Base-by-base conservation (phyloP, 2,888 invertebrate species). In the Ceriagrion tenellum region DNA sequence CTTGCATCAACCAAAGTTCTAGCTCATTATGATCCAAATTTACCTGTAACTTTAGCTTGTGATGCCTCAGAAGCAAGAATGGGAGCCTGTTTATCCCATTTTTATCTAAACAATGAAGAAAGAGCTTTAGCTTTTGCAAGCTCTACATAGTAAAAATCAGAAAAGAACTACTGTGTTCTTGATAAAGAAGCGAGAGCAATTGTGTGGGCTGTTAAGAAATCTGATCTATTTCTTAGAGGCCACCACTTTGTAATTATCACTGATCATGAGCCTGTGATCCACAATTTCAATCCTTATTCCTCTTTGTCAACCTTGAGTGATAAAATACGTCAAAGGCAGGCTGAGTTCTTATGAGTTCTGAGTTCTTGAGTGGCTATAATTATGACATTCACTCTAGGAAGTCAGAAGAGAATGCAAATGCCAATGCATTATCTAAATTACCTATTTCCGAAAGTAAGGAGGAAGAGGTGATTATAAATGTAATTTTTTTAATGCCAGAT, bases 91-190 rank as follows among this genome's bases (percentile, higher is more conserved):
- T 95, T 97, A n/a, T 96, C 96, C 6, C 96, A 97, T 95, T 95
- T 96, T 40, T 96, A 96, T 90, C 95, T 95, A 47, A 96, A 97
- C 96, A 96, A 96, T 30, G 95, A 96, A n/a, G 97, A 97, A 95
- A 95, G 96, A 90, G 97, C 96, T 6, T 96, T 97, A 69, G 96
- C 96, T 23, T 97, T 96, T 96, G 96, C 96, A 12, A 97, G 96
- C 16, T 96, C 96, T 96, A 96, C 96, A 88, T 96, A 96, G 95
- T 96, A 88, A 95, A 96, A 95, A 93, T 96, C 96, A 4, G 96
- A 97, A 95, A 96, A 96, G 95, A 95, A 96, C 69, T 96, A 96
- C 95, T 96, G 95, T 26, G 96, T 96, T 95, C 95, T 96, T 12
- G 96, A 96, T 90, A n/a, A n/a, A n/a, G n/a, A n/a, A n/a, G n/a